Percentiles rank a stretch among this genome's conserved stretches.
These are phyloP conservation scores for Melinaea marsaeus DNA, from an alignment of 2,888 invertebrate genomes.

Conservation along the genomic window DNA sequence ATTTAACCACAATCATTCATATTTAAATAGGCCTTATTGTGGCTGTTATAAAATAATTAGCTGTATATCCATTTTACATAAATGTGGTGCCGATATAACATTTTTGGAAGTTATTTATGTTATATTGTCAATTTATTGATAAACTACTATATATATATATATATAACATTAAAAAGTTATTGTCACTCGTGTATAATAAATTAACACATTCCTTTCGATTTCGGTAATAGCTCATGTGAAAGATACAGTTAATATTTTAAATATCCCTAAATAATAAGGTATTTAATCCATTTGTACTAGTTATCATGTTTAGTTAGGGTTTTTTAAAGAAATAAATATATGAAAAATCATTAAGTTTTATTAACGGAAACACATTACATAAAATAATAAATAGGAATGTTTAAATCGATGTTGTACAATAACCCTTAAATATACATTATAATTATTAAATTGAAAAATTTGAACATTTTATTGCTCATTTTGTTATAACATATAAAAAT, in stretches of 20 bases:
- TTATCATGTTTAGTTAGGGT: not conserved
- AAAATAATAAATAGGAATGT: not conserved
- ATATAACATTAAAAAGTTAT: no score
- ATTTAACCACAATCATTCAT: not conserved
- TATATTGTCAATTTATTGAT: no score
- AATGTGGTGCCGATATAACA: not conserved
- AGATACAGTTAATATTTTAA: not conserved
- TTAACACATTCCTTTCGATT: conserved; percentile 3
- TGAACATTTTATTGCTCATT: not conserved
- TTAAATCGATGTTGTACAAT: not conserved
- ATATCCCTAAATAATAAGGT: not conserved
- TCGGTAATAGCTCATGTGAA: not conserved
- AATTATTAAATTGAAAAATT: not conserved
- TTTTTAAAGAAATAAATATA: conserved; percentile 2
- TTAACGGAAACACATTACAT: not conserved
- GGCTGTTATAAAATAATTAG: not conserved
- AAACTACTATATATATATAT: no score
- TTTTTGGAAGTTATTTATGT: not conserved
- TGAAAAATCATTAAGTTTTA: not conserved
- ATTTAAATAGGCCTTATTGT: not conserved
- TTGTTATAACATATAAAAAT: not conserved
- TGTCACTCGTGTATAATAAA: not conserved
- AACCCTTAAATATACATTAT: not conserved
- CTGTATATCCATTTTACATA: not conserved
- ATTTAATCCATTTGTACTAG: conserved; percentile 1